Evolutionary conservation across 2,113 vertebrate genomes (phyloP).

Genomic region (Perognathus longimembris): DNA sequence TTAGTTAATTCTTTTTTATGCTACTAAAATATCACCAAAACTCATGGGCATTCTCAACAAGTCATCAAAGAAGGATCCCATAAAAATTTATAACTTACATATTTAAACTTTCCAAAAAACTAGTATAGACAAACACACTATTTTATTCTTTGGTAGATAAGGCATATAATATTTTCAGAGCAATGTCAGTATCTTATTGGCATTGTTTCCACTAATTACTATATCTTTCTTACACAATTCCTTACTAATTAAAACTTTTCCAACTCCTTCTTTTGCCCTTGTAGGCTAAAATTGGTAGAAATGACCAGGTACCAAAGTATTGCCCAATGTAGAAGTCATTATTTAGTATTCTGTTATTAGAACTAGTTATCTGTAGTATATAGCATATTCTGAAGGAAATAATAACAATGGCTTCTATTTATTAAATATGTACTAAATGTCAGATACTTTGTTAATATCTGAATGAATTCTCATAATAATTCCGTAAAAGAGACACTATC

Average conservation of each 20-base stretch:
- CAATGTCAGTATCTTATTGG: not conserved
- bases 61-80: constrained; percentile 20
- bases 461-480: constrained; percentile 37
- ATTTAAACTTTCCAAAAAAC: constrained; percentile 9
- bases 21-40: not conserved
- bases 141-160: constrained; percentile 38
- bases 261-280: no score
- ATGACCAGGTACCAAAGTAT: constrained; percentile 17
- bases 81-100: constrained; percentile 27
- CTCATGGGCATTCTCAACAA: constrained; percentile 31
- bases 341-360: constrained; percentile 1
- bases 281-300: not conserved
- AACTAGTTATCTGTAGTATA: not conserved
- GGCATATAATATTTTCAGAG: constrained; percentile 16
- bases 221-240: constrained; percentile 46
- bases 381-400: constrained; percentile 1
- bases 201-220: constrained; percentile 46
- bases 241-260: constrained; percentile 15
- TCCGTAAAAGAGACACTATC: constrained; percentile 18
- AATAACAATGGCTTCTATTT: not conserved
- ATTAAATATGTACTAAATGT: constrained; percentile 10
- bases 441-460: not conserved
- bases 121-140: not conserved
- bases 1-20: not conserved
- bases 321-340: not conserved